These are phyloP conservation scores for Ciconia stormi DNA, from an alignment of 2,113 vertebrate species.

Conservation along the genomic window DNA sequence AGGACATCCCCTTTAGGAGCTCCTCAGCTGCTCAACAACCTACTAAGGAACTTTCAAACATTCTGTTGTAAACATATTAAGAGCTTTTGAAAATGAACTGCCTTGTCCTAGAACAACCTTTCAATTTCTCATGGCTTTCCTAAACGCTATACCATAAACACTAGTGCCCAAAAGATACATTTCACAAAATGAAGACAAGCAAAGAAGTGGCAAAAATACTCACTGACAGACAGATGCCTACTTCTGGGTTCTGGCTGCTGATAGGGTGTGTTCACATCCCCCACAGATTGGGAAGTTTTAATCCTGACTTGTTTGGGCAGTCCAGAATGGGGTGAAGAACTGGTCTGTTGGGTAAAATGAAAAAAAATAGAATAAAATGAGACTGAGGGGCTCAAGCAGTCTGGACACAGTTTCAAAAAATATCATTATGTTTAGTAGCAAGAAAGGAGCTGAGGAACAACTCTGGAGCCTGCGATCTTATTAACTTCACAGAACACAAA, in stretches of 20 bases:
- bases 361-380: neutral
- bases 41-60: neutral
- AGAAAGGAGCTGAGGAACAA: neutral
- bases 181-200: neutral
- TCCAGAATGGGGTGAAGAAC: conserved; percentile 82
- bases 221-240: conserved; percentile 92
- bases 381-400: neutral
- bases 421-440: neutral
- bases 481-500: neutral
- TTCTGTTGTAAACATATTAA: conserved; percentile 1
- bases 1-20: conserved; percentile 34
- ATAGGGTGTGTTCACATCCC: conserved; percentile 86
- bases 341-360: conserved; percentile 67
- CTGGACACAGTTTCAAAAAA: neutral
- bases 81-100: neutral
- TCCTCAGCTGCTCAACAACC: conserved; percentile 41
- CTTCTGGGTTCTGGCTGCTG: conserved; percentile 88
- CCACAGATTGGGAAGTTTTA: conserved; percentile 91
- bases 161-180: neutral
- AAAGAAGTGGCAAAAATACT: conserved; percentile 68
- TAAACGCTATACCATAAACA: neutral
- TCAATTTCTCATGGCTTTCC: neutral
- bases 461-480: neutral
- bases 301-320: conserved; percentile 92
- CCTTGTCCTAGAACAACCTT: conserved; percentile 38